Evolutionary conservation across 2,888 invertebrate genomes (phyloP).

Genomic region (Andrena hattorfiana): DNA sequence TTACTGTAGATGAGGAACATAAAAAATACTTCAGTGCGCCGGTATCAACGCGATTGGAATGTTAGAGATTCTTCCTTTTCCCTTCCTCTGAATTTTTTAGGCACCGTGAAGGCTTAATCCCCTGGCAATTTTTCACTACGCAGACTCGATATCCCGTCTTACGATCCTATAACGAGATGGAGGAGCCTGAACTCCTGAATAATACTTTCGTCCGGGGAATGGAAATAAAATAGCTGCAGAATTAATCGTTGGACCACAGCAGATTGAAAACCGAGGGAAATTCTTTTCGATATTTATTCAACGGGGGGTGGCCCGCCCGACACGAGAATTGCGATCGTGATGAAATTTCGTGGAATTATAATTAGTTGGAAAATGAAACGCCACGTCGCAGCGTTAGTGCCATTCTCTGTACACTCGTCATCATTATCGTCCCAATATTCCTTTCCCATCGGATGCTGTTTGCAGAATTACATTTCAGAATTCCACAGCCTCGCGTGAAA

Average conservation of each 20-base stretch:
- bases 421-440: not conserved
- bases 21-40: not conserved
- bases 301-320: not conserved
- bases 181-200: not conserved
- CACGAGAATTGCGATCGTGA: not conserved
- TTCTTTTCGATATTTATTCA: constrained; percentile 4
- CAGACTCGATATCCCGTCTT: not conserved
- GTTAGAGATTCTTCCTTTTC: too few relatives aligned
- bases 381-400: constrained; percentile 32
- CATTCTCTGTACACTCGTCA: constrained; percentile 27
- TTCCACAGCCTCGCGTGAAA: not conserved
- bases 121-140: not conserved
- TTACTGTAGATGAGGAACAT: too few relatives aligned
- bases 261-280: constrained; percentile 18
- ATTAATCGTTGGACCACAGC: constrained; percentile 8
- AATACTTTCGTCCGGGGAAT: constrained; percentile 1
- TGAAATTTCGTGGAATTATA: constrained; percentile 5
- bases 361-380: constrained; percentile 2
- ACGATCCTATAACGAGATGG: not conserved
- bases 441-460: not conserved
- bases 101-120: not conserved
- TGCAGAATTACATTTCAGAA: not conserved
- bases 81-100: not conserved
- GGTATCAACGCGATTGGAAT: not conserved
- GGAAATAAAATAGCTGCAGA: constrained; percentile 11